Base-by-base conservation (phyloP, 2,888 invertebrate species). In the Vannuccia rotundouncinata region DNA sequence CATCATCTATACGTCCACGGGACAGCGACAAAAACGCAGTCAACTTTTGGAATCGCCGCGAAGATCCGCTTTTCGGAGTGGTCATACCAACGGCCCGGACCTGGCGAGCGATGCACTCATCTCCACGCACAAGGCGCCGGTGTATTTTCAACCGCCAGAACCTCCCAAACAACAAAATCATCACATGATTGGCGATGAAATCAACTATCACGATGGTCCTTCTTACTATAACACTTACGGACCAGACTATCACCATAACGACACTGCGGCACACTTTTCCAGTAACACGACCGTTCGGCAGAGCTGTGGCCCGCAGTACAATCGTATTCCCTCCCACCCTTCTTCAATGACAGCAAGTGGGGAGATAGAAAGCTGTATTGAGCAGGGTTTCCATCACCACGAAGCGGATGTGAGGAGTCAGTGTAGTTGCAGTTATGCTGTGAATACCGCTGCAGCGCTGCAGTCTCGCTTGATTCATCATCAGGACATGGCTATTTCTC, bases 1-100 rank as follows among this genome's bases (percentile, higher is more conserved):
- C 45, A 10, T 45, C 10, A 22, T 66, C 66, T 66, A 66, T 27
- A 66, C 66, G 29, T 13, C 25, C 31, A 75, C 28, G 25, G 29
- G 75, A 29, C 30, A 75, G 17, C 31, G 75, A 25, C 31, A 29
- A 29, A 75, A 13, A 29, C 2, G 31, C 10, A 75, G 29, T 28
- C 75, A 75, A 22, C 31, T 75, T 10, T 29, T 31, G 2, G 31
- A 75, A 28, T 75, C 75, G 29, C 66, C 66, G 66, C 66, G 66
- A 5, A 17, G 66, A 2, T 66, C 66, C 25, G 66, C 66, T 27
- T 66, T 66, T 27, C 66, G 66, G 10, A 45, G 45, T 17, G 45
- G 45, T 5, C 45, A 45, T 45, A 45, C 45, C 45, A 45, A 45
- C 17, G 45, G 45, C 17, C 45, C 45, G 5, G 45, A 45, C 10